Conservation (phyloP, 2,113 vertebrate genomes). For the Calidris pygmaea region DNA sequence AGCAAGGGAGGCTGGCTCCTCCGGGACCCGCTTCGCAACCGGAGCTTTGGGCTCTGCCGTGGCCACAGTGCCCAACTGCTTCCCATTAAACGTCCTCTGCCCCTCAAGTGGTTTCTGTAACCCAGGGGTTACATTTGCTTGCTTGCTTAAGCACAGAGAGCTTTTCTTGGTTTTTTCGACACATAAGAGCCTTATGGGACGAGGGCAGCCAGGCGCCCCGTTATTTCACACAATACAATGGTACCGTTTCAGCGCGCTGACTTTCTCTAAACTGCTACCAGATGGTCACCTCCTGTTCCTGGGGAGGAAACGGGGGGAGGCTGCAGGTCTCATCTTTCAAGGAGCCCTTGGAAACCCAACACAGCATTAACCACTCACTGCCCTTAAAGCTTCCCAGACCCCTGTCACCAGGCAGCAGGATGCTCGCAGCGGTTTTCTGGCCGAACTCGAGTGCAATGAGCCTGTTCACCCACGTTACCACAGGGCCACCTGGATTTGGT, state of each 20-base stretch:
- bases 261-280: constrained; percentile 64
- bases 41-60: not conserved
- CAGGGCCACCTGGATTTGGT: not conserved
- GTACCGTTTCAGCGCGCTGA: constrained; percentile 3
- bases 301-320: constrained; percentile 49
- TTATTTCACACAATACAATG: constrained; percentile 44
- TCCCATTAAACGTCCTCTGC: not conserved
- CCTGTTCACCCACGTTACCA: accelerated
- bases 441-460: not conserved
- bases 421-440: accelerated
- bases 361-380: not conserved
- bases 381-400: constrained; percentile 12
- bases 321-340: constrained; percentile 57
- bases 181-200: constrained; percentile 1
- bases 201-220: not conserved
- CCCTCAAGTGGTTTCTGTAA: not conserved
- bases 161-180: not conserved
- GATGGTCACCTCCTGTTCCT: constrained; percentile 63
- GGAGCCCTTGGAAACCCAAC: constrained; percentile 31
- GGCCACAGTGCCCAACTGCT: not conserved
- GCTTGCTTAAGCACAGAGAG: constrained; percentile 51
- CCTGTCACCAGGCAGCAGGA: not conserved
- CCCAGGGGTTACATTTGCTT: constrained; percentile 37
- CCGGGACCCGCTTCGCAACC: not conserved
- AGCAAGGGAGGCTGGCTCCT: not conserved